Conservation (phyloP, 2,113 vertebrate species). For the Cochlearius cochlearius region DNA sequence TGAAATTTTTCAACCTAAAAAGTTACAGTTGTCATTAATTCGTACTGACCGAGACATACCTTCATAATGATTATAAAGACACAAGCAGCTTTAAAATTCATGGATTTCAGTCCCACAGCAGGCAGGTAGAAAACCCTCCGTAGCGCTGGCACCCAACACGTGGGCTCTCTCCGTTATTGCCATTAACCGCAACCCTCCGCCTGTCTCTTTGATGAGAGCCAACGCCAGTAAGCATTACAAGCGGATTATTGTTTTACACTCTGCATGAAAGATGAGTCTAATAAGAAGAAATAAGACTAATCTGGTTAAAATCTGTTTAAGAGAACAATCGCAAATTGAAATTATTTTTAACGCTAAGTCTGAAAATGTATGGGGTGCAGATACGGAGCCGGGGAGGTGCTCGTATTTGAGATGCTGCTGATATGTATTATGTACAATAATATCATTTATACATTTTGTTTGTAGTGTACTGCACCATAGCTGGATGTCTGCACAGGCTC, state of each 20-base stretch:
- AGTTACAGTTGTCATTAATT: neutral
- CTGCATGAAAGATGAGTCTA: conserved; percentile 7
- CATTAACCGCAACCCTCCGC: neutral
- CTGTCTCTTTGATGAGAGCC: neutral
- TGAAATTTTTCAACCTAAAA: neutral
- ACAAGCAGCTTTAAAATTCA: neutral
- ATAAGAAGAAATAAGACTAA: conserved; percentile 47
- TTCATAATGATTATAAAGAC: neutral
- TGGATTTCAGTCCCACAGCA: neutral
- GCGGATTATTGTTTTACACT: conserved; percentile 4
- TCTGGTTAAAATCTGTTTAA: conserved; percentile 42
- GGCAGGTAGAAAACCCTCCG: rapidly evolving
- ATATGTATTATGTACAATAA: neutral
- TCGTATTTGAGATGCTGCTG: neutral
- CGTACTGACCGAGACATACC: neutral
- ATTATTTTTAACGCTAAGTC: neutral
- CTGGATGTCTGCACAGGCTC: neutral
- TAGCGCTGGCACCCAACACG: neutral
- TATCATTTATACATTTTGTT: neutral
- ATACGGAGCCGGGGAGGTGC: neutral
- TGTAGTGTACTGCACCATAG: neutral
- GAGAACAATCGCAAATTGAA: neutral
- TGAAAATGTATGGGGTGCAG: neutral
- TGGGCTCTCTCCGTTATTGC: neutral
- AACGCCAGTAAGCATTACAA: neutral